Evolutionary conservation across 2,797 vertebrate genomes (phyloP), one percentile per base, ranked within the genome.

Genomic region (Tachyglossus aculeatus): DNA sequence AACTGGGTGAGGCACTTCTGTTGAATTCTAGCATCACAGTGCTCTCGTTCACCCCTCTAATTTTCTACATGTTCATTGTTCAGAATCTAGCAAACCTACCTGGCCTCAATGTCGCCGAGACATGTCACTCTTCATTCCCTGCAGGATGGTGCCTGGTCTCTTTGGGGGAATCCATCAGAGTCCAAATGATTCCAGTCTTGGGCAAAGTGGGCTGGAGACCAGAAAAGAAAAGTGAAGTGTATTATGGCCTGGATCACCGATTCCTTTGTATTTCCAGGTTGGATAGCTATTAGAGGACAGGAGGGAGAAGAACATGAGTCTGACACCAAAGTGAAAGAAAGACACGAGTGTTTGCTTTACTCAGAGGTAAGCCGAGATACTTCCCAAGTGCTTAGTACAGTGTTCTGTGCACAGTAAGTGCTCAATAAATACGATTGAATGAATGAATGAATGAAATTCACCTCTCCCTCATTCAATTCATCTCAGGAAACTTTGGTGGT

Each of bases 241-340:
- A 71, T 72, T 9, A 72, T 22, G 31, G 29, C 7, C 2, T 22
- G 25, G 1, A 0, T 18, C 24, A 19, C 68, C 40, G 70, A 36
- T 78, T 78, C 55, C 78, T 72, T 65, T 67, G 62, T 53, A 78
- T 64, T 32, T 62, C 65, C 56, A 71, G 70, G 75, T 52, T 43
- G 32, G 37, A 31, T 73, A 63, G 80, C 80, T 19, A 19, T 39
- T 66, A 74, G 36, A 54, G 34, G 40, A 34, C 43, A 19, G 40
- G 24, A 40, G 25, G 44, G 56, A 27, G 24, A 51, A 29, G 25
- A 71, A 56, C n/a, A n/a, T n/a, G n/a, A n/a, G n/a, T n/a, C n/a
- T 27, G 22, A 61, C 33, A 68, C 68, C 45, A 37, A 57, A 78
- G 47, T 37, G 55, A 21, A 72, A 61, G 51, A 58, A 19, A 3